phyloP scores from a whole-genome alignment of 23 tunicate genomes.

The Trididemnum nubilum region DNA sequence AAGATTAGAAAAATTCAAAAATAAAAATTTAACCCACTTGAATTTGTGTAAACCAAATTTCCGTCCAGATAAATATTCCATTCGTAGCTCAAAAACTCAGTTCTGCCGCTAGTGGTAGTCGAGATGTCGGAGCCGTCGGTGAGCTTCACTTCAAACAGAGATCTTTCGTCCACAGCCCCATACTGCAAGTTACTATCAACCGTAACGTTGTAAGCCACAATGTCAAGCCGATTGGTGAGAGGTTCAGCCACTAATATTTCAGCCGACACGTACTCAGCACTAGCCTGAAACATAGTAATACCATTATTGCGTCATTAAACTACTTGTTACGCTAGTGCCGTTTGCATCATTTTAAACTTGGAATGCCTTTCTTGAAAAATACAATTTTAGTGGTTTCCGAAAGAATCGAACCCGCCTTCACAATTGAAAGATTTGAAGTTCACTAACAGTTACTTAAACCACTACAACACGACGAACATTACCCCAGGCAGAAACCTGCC shows the following conservation, averaged over 20 bases:
- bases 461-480: too few relatives aligned
- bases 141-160: conserved; percentile 17
- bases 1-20: too few relatives aligned
- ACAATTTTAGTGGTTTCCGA: too few relatives aligned
- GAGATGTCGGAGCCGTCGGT: background rate
- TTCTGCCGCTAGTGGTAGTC: background rate
- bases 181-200: background rate
- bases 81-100: background rate
- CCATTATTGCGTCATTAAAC: too few relatives aligned
- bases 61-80: conserved; percentile 3
- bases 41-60: background rate
- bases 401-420: too few relatives aligned
- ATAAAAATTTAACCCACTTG: too few relatives aligned
- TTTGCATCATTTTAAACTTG: too few relatives aligned
- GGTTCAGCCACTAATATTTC: conserved; percentile 44
- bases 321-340: too few relatives aligned
- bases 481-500: too few relatives aligned
- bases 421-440: too few relatives aligned
- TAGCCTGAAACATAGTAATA: conserved; percentile 39
- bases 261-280: conserved; percentile 35
- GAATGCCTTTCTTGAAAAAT: too few relatives aligned
- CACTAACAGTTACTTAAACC: too few relatives aligned
- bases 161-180: conserved; percentile 1
- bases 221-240: background rate
- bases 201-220: background rate